These are phyloP conservation scores for Villa cingulata DNA, from an alignment of 2,888 invertebrate species.

Conservation along the genomic window DNA sequence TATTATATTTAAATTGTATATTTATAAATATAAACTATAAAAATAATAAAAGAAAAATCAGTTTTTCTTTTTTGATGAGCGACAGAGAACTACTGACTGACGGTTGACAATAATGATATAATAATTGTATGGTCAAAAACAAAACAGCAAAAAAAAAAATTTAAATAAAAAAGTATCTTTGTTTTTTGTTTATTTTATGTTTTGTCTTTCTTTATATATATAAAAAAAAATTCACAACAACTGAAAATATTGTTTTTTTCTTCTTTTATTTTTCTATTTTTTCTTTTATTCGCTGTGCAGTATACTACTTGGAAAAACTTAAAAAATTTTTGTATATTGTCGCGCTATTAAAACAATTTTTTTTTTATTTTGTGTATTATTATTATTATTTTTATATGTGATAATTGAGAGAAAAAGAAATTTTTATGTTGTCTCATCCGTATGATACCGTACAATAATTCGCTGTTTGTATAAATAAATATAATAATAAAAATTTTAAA, in stretches of 20 bases:
- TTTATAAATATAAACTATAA: no score
- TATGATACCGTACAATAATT: neutral
- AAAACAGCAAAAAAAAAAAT: no score
- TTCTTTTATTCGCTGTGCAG: neutral
- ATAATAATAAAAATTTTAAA: slow-evolving; percentile 11
- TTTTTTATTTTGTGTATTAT: neutral
- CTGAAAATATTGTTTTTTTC: neutral
- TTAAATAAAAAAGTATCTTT: no score
- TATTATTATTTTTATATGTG: neutral
- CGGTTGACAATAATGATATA: no score
- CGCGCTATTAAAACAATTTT: neutral
- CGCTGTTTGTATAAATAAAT: slow-evolving; percentile 10
- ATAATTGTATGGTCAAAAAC: neutral
- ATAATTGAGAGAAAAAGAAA: neutral
- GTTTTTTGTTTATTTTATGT: no score
- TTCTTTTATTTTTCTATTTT: neutral
- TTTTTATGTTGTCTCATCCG: slow-evolving; percentile 5
- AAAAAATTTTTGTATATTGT: neutral
- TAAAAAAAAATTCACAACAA: neutral
- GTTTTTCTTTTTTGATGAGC: neutral
- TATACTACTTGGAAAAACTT: neutral
- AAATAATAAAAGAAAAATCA: neutral
- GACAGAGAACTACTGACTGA: neutral
- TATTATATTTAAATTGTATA: no score
- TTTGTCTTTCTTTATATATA: neutral